A percentile compares a stretch with the other conserved stretches of the same genome.
phyloP scores from a whole-genome alignment of 2,113 vertebrate genomes.

The Micronisus gabar region DNA sequence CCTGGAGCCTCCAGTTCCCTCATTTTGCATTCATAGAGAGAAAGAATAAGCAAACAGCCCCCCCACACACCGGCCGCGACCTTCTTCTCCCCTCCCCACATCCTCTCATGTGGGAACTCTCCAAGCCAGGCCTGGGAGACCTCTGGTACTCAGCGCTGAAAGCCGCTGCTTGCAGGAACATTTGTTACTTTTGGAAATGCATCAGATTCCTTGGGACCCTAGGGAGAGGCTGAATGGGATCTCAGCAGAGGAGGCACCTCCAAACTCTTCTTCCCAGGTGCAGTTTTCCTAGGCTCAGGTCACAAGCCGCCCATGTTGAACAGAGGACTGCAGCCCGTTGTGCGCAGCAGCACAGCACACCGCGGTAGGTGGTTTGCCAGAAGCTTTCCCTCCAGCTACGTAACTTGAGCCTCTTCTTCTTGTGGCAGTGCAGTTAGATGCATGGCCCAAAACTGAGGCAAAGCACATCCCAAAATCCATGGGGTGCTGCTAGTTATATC shows the following conservation, averaged over 20 bases:
- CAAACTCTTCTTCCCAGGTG: neutral
- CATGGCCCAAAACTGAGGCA: neutral
- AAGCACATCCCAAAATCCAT: neutral
- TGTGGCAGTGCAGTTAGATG: neutral
- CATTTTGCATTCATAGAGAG: neutral
- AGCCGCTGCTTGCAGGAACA: neutral
- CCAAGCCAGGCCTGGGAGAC: neutral
- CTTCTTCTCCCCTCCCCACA: neutral
- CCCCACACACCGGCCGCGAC: neutral
- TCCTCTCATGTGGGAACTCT: neutral
- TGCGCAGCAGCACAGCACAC: neutral
- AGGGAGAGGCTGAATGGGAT: neutral
- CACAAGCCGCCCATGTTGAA: neutral
- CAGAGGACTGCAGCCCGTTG: neutral
- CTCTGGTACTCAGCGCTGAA: neutral
- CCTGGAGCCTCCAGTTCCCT: neutral
- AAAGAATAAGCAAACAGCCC: neutral
- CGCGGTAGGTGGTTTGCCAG: neutral
- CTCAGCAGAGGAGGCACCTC: neutral
- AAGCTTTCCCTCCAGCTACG: neutral
- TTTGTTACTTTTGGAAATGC: constrained; percentile 4
- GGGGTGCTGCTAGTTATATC: neutral
- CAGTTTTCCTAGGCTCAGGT: neutral
- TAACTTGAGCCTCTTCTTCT: neutral
- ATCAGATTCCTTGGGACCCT: neutral